These are phyloP conservation scores for Galerucella nymphaeae DNA, from an alignment of 2,888 invertebrate species.

Conservation along the genomic window DNA sequence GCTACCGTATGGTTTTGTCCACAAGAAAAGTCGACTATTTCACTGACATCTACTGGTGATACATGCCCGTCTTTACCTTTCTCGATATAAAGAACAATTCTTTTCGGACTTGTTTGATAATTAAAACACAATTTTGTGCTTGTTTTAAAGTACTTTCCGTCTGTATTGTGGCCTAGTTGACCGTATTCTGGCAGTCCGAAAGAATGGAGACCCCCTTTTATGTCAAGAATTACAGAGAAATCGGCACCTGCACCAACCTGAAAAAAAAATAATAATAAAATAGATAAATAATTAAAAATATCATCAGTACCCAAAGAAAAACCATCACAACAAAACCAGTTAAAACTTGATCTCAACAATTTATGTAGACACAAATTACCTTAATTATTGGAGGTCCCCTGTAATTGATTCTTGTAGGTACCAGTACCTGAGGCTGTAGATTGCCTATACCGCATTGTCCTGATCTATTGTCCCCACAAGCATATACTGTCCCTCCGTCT, in stretches of 20 bases:
- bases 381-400: slow-evolving; percentile 89
- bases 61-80: slow-evolving; percentile 88
- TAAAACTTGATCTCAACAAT: too few species aligned
- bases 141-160: slow-evolving; percentile 93
- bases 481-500: slow-evolving; percentile 87
- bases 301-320: too few species aligned
- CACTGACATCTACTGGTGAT: slow-evolving; percentile 84
- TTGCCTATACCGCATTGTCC: slow-evolving; percentile 92
- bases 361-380: slow-evolving; percentile 62
- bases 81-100: slow-evolving; percentile 87
- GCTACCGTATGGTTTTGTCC: slow-evolving; percentile 93
- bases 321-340: too few species aligned
- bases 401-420: slow-evolving; percentile 76
- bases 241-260: slow-evolving; percentile 86
- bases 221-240: slow-evolving; percentile 91
- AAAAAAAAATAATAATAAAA: slow-evolving; percentile 24
- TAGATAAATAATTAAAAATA: neutral
- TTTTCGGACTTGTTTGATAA: slow-evolving; percentile 86
- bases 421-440: slow-evolving; percentile 67
- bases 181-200: slow-evolving; percentile 95
- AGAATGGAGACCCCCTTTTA: slow-evolving; percentile 88
- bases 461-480: slow-evolving; percentile 91
- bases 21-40: slow-evolving; percentile 90
- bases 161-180: slow-evolving; percentile 93
- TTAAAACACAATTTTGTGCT: slow-evolving; percentile 89